Evolutionary conservation across 2,888 invertebrate genomes (phyloP), one percentile per base, ranked within the genome.

Genomic region (Leptogaster cylindrica): DNA sequence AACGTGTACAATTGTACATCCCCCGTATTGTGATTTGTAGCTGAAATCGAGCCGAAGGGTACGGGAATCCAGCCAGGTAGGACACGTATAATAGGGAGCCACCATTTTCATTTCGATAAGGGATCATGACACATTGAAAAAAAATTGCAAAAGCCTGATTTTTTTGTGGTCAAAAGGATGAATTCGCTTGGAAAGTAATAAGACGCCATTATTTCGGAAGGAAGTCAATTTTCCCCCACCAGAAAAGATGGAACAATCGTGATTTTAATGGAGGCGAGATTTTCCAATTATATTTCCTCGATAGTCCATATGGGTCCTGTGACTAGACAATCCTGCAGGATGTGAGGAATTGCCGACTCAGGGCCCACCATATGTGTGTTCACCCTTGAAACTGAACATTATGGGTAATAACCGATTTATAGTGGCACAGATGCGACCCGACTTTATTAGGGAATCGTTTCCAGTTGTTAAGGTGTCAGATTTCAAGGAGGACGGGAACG

Each of bases 21-120:
- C 20, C n/a, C 41, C 16, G 61, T 28, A 61, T 61, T 61, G 61
- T 61, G 61, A 61, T 61, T 61, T 61, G 61, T 44, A 61, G 44
- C 61, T 39, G 23, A 36, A 36, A 7, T 10, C 14, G 12, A 12
- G 25, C 25, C 33, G 16, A 61, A 44, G 61, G 61, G 27, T 61
- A 14, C 16, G 41, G 28, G 14, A 36, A 14, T 61, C 44, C n/a
- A n/a, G n/a, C n/a, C 61, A 61, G 61, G 61, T 61, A 61, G 14
- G 61, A 44, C 41, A 44, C 12, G 6, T 28, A 8, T 58, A 39
- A 41, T 27, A 25, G 27, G 58, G 58, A 10, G 23, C 27, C 27
- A 16, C 14, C 41, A 7, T 41, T 8, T 25, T n/a, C 44, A n/a
- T 41, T 44, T 16, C 36, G 55, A 55, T n/a, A 39, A 41, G 25